A percentile compares a stretch with the other conserved stretches of the same genome.
phyloP scores from a whole-genome alignment of 2,113 vertebrate genomes.

The Morone saxatilis region DNA sequence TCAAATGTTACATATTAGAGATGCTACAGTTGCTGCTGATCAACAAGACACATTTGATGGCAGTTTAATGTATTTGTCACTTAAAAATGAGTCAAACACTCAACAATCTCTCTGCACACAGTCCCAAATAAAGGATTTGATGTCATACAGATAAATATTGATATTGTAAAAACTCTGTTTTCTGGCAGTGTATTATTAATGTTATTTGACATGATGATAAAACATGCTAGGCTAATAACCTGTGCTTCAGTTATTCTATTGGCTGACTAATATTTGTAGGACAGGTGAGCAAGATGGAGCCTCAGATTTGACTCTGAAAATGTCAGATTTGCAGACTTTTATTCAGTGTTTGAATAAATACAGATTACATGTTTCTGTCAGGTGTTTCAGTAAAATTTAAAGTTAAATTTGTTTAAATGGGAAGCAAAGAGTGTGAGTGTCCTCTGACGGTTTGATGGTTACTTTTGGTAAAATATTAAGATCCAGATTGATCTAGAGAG shows the following conservation, averaged over 20 bases:
- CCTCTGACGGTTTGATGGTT: constrained; percentile 11
- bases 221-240: too few relatives aligned
- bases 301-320: neutral
- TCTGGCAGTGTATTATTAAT: neutral
- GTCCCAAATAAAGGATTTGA: neutral
- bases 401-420: neutral
- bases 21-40: too few relatives aligned
- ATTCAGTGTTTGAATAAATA: neutral
- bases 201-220: too few relatives aligned
- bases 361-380: neutral
- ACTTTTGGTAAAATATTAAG: constrained; percentile 22
- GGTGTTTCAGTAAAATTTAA: neutral
- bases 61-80: neutral
- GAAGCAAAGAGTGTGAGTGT: neutral
- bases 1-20: neutral
- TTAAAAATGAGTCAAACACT: neutral
- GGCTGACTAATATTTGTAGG: neutral
- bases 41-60: neutral
- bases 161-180: neutral
- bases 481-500: constrained; percentile 22
- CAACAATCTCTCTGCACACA: neutral
- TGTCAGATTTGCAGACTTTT: neutral
- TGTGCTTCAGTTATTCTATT: too few relatives aligned
- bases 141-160: constrained; percentile 1
- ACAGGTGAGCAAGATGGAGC: neutral